Evolutionary conservation across 2,888 invertebrate genomes (phyloP), one percentile per base, ranked within the genome.

Genomic region (Tridacna crocea): DNA sequence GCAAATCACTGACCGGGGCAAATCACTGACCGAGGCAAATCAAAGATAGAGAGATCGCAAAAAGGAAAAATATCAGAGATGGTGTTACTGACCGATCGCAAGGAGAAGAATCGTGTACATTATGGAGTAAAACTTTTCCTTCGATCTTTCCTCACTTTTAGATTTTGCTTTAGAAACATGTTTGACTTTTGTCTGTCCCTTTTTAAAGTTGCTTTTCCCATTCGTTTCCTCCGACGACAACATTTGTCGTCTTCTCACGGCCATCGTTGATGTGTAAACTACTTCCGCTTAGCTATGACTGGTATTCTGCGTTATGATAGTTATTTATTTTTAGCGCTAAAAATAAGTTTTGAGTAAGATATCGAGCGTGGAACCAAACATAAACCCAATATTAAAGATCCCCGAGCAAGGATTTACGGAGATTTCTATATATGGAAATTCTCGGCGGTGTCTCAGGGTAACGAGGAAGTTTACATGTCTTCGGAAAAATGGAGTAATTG

Each of bases 401-500:
- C 3, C 8, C 83, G 81, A 26, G 87, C 87, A 88, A 85, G 83
- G 86, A 19, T 17, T 83, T 68, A 87, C 89, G 89, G 83, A 86
- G 82, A 77, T 61, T 77, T 80, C 89, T 88, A 80, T 83, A 87
- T 89, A 87, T 84, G 90, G 89, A 85, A 87, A 77, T 84, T 84
- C 79, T 82, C 90, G 89, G 85, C 66, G 83, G 87, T 89, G 80
- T 88, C 89, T 88, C 88, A 66, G 87, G 86, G 89, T 89, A 89
- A 92, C 92, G 77, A 77, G 80, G 87, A 84, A 89, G 90, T 89
- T 89, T 90, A 91, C 89, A 89, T 80, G 82, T 82, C 84, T 83
- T 89, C 89, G 90, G 90, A 87, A 89, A 88, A 75, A 61, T 70
- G 70, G 70, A 70, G 70, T 70, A 51, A 26, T 51, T 70, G 70